Base-by-base conservation (phyloP, 2,888 invertebrate genomes). In the Byasa hedistus region DNA sequence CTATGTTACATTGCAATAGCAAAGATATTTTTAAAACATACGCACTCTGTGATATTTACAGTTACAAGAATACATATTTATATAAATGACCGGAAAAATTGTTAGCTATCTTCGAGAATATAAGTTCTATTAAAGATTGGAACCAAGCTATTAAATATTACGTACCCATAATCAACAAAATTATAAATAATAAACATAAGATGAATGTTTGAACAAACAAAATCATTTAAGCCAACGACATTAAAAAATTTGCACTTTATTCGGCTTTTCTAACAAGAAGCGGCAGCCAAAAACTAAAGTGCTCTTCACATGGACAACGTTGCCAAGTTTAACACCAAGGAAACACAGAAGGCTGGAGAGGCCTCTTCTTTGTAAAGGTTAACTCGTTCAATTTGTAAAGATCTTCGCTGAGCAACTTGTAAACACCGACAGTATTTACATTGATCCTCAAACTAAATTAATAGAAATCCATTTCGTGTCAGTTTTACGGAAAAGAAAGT, bases 361-460 rank as follows among this genome's bases (percentile, higher is more conserved):
- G 71, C 15, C 74, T 63, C 72, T 75, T 72, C 69, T 73, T 76
- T 76, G 57, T 62, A 62, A 67, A 71, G 68, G 80, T 84, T 80
- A 84, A 83, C 82, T 85, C 55, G 60, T 57, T 52, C 52, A 59
- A 81, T 80, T 80, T 78, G 75, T 75, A 76, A 72, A 72, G 66
- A 68, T 69, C 69, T 71, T 68, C 73, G 69, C 71, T 72, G 23
- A 59, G 56, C 27, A 54, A 61, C 39, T 66, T 57, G 8, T 51
- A 7, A 66, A 55, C 15, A 56, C 56, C 57, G 44, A 57, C 5
- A 52, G 44, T 22, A 52, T 52, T 61, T 23, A 32, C 58, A 48
- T 62, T 62, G 54, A 58, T 58, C 58, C 55, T 55, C 8, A 21
- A 27, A 36, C 61, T 32, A 55, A 55, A 48, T 66, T 62, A 44